phyloP scores from a whole-genome alignment of 2,113 vertebrate species.

The Parotia lawesii region DNA sequence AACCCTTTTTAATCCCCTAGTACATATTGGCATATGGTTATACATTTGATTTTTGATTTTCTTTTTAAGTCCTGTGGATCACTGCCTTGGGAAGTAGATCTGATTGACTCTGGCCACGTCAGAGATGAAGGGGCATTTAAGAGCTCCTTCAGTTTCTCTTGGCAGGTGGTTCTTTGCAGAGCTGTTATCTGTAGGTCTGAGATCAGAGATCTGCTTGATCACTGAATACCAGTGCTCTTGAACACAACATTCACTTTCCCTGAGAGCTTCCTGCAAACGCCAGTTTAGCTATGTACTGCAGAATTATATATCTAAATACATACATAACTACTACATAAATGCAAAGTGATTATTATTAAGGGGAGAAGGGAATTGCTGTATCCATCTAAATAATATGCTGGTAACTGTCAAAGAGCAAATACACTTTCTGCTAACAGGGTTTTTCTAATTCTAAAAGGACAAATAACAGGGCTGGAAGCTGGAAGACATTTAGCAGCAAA shows the following conservation, averaged over 20 bases:
- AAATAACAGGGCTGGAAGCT: conserved; percentile 33
- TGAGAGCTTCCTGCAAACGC: not conserved
- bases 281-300: not conserved
- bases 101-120: not conserved
- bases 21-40: not conserved
- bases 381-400: conserved; percentile 27
- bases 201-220: not conserved
- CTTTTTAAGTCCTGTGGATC: not conserved
- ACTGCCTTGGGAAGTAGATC: not conserved
- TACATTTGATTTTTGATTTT: not conserved
- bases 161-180: not conserved
- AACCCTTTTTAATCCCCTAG: not conserved
- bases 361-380: conserved; percentile 19
- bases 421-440: conserved; percentile 2
- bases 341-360: conserved; percentile 24
- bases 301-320: not conserved
- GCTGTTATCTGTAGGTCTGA: not conserved
- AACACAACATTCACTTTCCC: not conserved
- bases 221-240: not conserved
- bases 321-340: not conserved
- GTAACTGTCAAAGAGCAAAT: conserved; percentile 27
- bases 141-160: not conserved
- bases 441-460: conserved; percentile 19
- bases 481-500: conserved; percentile 32
- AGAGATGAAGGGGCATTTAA: not conserved